phyloP scores from a whole-genome alignment of 2,797 vertebrate species.

The Heliangelus exortis region DNA sequence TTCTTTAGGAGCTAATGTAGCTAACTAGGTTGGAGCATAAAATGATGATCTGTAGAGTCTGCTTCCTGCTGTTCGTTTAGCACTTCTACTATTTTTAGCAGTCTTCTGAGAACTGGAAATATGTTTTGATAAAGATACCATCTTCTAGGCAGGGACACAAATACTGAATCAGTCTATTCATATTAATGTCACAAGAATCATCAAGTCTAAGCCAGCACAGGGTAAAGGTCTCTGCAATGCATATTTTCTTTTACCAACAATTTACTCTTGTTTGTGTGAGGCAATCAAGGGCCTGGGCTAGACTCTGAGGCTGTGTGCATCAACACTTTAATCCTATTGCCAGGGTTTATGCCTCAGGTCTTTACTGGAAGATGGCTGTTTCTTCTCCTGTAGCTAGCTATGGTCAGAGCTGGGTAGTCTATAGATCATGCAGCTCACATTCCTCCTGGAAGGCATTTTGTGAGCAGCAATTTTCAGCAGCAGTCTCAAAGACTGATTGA shows the following conservation, averaged over 20 bases:
- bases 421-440: background rate
- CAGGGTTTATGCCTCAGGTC: background rate
- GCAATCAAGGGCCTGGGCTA: background rate
- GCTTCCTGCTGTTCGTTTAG: background rate
- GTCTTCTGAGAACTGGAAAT: constrained; percentile 24
- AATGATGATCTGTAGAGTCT: background rate
- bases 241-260: background rate
- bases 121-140: constrained; percentile 9
- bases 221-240: background rate
- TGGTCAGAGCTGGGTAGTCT: background rate
- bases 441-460: background rate
- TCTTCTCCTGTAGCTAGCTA: constrained; percentile 25
- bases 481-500: background rate
- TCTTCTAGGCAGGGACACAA: background rate
- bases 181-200: background rate
- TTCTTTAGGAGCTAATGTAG: background rate
- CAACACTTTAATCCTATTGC: background rate
- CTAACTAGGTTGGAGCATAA: background rate
- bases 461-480: background rate
- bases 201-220: background rate
- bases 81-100: constrained; percentile 28
- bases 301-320: background rate
- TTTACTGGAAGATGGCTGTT: background rate
- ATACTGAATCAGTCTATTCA: constrained; percentile 8
- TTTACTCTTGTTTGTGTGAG: background rate